Conservation (phyloP, 2,797 vertebrate species). For the Poecilia gillii region DNA sequence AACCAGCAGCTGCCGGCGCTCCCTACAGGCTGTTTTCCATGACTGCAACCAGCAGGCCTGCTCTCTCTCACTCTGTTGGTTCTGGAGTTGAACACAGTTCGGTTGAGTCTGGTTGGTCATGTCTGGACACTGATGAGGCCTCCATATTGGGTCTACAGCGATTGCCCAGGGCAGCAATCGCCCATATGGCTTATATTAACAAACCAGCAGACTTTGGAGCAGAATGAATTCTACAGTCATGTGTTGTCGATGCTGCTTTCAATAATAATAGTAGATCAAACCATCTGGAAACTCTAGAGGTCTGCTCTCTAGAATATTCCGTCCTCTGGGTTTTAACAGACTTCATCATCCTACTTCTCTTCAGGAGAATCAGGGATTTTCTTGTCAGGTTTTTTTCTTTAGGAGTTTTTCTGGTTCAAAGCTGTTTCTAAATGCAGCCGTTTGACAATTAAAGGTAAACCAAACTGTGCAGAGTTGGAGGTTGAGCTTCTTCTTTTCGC, state of each 20-base stretch:
- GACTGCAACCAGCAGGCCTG: not conserved
- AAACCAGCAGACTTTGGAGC: not conserved
- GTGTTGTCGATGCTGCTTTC: not conserved
- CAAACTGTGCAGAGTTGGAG: not conserved
- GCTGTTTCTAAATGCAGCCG: not conserved
- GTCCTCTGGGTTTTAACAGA: not conserved
- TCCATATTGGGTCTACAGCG: not conserved
- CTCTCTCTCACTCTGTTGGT: not conserved
- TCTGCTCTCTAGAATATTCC: not conserved
- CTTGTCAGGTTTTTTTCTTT: not conserved
- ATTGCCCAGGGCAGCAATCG: not conserved
- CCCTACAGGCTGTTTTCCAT: conserved; percentile 9
- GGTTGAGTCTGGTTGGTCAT: not conserved
- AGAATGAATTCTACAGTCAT: not conserved
- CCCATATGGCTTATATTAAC: not conserved
- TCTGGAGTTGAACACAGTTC: not conserved
- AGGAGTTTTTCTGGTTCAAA: not conserved
- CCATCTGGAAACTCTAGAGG: not conserved
- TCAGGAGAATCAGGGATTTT: not conserved
- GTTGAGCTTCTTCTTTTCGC: not conserved
- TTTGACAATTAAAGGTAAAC: not conserved
- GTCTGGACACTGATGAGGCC: not conserved
- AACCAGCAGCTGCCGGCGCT: not conserved
- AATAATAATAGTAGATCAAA: not conserved
- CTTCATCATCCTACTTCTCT: not conserved